These are phyloP conservation scores for Dipodomys ordii DNA, from an alignment of 2,113 vertebrate species.

Conservation along the genomic window DNA sequence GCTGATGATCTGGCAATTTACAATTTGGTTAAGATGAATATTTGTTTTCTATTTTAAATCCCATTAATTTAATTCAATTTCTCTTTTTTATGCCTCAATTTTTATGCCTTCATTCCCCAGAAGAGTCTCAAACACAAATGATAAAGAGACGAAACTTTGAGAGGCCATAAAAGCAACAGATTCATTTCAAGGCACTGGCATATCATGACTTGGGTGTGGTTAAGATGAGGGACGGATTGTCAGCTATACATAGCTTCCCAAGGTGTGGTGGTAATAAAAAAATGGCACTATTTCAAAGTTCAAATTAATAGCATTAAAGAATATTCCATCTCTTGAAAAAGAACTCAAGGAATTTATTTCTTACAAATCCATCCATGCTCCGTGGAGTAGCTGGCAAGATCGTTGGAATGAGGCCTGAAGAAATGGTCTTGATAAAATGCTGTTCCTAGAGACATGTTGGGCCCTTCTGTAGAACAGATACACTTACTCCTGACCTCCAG, in stretches of 20 bases:
- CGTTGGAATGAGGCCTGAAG: background rate
- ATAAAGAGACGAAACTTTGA: background rate
- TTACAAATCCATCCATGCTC: background rate
- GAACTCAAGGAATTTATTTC: background rate
- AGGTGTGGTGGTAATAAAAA: background rate
- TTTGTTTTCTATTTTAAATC: background rate
- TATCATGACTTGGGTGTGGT: background rate
- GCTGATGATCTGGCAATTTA: background rate
- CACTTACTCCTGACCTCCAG: background rate
- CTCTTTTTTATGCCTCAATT: conserved; percentile 2
- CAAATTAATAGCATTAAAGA: conserved; percentile 16
- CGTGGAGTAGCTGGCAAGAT: background rate
- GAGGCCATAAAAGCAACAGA: background rate
- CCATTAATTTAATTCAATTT: background rate
- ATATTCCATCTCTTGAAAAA: background rate
- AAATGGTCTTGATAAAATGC: background rate
- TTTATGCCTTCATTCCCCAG: background rate
- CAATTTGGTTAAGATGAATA: background rate
- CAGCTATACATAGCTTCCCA: background rate
- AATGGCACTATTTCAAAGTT: conserved; percentile 16
- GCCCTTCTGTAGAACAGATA: background rate
- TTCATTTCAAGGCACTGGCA: background rate
- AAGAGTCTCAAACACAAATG: background rate
- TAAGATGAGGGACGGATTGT: background rate
- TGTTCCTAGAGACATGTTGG: too few relatives aligned